These are phyloP conservation scores for Lagorchestes hirsutus DNA, from an alignment of 2,797 vertebrate genomes.

Conservation along the genomic window DNA sequence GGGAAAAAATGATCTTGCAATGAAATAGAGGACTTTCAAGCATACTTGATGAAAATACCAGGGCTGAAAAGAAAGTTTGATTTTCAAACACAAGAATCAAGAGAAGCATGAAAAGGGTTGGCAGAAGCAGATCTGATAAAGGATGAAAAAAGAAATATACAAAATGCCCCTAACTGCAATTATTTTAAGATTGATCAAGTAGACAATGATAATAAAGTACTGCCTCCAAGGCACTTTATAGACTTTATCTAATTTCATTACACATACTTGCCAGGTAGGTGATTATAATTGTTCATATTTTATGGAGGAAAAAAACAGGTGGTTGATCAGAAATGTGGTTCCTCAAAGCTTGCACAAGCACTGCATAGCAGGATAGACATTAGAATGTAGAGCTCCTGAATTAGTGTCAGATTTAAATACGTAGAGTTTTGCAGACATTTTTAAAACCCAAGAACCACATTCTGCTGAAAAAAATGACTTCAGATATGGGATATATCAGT, in stretches of 20 bases:
- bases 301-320: not conserved
- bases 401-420: not conserved
- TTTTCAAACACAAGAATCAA: too few relatives aligned
- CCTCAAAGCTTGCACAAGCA: not conserved
- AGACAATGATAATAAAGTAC: not conserved
- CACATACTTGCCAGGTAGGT: slow-evolving; percentile 6
- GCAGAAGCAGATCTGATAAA: not conserved
- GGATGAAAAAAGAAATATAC: not conserved
- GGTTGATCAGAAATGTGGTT: not conserved
- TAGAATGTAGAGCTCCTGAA: not conserved
- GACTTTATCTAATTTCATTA: slow-evolving; percentile 48
- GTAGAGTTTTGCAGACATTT: not conserved
- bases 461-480: slow-evolving; percentile 58
- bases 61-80: too few relatives aligned
- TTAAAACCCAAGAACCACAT: slow-evolving; percentile 58
- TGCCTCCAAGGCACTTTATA: slow-evolving; percentile 22
- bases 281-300: slow-evolving; percentile 10
- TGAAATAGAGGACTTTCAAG: too few relatives aligned
- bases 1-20: too few relatives aligned
- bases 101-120: not conserved
- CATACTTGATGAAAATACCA: too few relatives aligned
- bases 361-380: not conserved
- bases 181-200: not conserved
- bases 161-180: not conserved
- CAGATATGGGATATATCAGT: slow-evolving; percentile 48